These are phyloP conservation scores for Plagodis pulveraria DNA, from an alignment of 2,888 invertebrate species.

Conservation along the genomic window DNA sequence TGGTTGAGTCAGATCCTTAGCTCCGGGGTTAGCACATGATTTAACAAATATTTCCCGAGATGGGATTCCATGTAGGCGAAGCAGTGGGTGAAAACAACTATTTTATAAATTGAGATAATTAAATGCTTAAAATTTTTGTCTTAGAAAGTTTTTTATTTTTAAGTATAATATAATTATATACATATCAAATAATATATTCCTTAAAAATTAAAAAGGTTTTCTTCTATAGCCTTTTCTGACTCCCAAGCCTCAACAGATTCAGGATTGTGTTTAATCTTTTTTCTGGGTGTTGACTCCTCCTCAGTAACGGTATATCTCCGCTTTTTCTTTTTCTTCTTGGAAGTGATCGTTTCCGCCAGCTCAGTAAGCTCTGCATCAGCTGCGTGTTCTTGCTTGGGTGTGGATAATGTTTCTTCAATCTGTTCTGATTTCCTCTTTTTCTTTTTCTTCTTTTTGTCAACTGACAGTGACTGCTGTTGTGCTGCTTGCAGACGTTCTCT, in stretches of 20 bases:
- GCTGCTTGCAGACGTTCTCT: constrained; percentile 45
- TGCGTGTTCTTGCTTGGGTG: neutral
- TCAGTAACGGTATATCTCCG: constrained; percentile 7
- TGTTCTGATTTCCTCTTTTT: neutral
- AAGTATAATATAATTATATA: neutral
- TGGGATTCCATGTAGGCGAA: too few relatives aligned
- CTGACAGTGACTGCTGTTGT: neutral
- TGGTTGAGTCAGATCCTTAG: too few relatives aligned
- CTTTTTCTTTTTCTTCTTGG: constrained; percentile 19
- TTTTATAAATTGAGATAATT: too few relatives aligned
- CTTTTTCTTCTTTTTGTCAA: neutral
- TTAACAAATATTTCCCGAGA: too few relatives aligned
- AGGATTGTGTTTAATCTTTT: constrained; percentile 7
- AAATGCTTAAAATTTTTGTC: too few relatives aligned
- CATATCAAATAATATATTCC: too few relatives aligned
- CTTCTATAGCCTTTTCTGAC: constrained; percentile 70
- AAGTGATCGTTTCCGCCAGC: neutral
- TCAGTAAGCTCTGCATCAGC: neutral
- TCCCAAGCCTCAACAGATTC: constrained; percentile 61
- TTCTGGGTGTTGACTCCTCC: neutral
- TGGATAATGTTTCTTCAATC: neutral
- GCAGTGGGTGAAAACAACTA: too few relatives aligned
- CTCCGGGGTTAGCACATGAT: too few relatives aligned
- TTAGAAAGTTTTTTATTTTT: neutral
- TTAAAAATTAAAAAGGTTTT: constrained; percentile 72